phyloP scores from a whole-genome alignment of 1,140 invertebrate species.

The Drosophila nasuta region DNA sequence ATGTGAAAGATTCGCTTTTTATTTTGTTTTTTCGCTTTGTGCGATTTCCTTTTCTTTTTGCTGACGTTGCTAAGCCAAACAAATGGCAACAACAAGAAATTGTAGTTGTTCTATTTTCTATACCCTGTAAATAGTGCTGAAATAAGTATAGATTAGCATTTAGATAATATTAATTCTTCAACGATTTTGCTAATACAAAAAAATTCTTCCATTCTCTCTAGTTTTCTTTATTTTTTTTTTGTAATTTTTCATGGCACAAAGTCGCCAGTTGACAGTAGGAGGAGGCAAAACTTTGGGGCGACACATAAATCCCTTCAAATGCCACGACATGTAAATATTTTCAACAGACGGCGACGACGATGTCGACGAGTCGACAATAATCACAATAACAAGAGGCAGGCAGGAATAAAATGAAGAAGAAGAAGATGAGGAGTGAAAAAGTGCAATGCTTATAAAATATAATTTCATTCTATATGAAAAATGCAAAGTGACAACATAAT shows the following conservation, averaged over 20 bases:
- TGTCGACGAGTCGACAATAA: conserved; percentile 18
- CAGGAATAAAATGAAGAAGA: conserved; percentile 14
- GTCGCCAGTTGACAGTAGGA: conserved; percentile 56
- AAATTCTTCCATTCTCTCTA: conserved; percentile 34
- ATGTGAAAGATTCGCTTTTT: conserved; percentile 24
- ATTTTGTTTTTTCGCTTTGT: conserved; percentile 9
- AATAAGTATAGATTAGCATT: neutral
- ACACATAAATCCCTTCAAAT: conserved; percentile 79
- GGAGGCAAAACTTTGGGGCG: conserved; percentile 52
- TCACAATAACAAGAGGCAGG: conserved; percentile 2
- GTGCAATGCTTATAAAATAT: conserved; percentile 71
- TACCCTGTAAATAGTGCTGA: neutral
- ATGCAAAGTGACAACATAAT: conserved; percentile 84
- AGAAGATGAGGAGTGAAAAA: conserved; percentile 12
- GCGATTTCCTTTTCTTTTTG: conserved; percentile 5
- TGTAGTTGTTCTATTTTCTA: conserved; percentile 10
- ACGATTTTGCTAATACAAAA: conserved; percentile 50
- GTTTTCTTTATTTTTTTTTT: conserved; percentile 29
- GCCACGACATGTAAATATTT: conserved; percentile 77
- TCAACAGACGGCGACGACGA: conserved; percentile 52
- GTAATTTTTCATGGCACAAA: conserved; percentile 67
- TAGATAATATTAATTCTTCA: conserved; percentile 25
- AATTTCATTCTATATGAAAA: conserved; percentile 83
- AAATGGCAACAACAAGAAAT: conserved; percentile 47
- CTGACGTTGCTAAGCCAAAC: conserved; percentile 60